These are phyloP conservation scores for Thunnus albacares DNA, from an alignment of 2,797 vertebrate genomes.

Conservation along the genomic window DNA sequence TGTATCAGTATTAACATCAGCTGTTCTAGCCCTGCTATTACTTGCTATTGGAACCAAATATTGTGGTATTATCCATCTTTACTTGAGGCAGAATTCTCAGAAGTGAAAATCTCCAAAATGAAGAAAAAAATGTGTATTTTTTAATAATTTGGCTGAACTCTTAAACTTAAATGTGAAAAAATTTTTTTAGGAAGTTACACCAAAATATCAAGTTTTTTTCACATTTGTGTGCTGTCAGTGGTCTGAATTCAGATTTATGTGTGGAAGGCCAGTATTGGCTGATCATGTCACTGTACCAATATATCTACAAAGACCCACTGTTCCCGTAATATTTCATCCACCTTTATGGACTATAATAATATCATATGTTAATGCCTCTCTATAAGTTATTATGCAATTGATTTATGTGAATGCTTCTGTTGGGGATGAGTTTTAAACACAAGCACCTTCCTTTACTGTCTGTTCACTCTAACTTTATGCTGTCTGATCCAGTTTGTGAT, in stretches of 20 bases:
- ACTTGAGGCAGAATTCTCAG: background rate
- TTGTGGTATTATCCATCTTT: background rate
- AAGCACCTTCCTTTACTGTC: conserved; percentile 42
- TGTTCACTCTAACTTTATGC: conserved; percentile 9
- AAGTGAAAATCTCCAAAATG: background rate
- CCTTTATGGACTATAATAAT: conserved; percentile 68
- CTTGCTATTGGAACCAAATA: background rate
- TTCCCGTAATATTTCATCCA: conserved; percentile 57
- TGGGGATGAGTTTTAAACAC: conserved; percentile 36
- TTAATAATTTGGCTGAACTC: background rate
- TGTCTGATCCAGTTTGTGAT: conserved; percentile 53
- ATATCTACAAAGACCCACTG: conserved; percentile 41
- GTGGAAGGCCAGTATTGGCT: conserved; percentile 30
- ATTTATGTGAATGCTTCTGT: conserved; percentile 45
- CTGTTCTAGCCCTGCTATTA: background rate
- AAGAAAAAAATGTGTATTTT: too few species aligned
- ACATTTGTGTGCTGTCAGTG: background rate
- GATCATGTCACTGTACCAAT: conserved; percentile 58
- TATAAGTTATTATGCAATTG: conserved; percentile 40
- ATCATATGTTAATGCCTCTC: conserved; percentile 65
- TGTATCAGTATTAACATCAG: too few species aligned
- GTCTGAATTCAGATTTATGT: conserved; percentile 47
- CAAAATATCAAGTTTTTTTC: background rate
- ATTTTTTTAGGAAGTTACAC: background rate
- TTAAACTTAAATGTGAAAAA: background rate